Percentiles rank a stretch among this genome's conserved stretches.
Evolutionary conservation across 2,888 invertebrate genomes (phyloP).

Genomic region (Artemia sp.): DNA sequence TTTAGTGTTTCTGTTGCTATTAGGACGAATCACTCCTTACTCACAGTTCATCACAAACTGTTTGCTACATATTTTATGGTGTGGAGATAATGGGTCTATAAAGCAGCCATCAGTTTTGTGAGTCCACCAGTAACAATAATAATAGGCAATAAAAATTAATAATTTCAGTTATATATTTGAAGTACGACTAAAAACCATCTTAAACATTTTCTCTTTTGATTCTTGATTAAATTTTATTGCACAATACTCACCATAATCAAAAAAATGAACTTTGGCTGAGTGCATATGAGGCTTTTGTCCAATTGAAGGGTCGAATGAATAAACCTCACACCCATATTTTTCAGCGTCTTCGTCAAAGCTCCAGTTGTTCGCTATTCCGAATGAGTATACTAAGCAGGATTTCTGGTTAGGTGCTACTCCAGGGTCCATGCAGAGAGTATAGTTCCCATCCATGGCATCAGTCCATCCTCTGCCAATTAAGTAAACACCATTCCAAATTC

Average conservation of each 20-base stretch:
- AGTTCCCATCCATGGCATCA: not conserved
- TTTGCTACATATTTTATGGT: no score
- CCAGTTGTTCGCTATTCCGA: not conserved
- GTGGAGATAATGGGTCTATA: no score
- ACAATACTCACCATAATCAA: not conserved
- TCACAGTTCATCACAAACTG: no score
- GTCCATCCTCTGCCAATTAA: not conserved
- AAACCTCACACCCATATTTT: not conserved
- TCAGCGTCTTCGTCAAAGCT: conserved; percentile 2
- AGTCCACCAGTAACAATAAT: no score
- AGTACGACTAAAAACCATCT: no score
- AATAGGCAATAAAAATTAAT: no score
- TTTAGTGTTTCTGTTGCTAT: no score
- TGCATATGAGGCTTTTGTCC: not conserved
- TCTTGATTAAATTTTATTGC: no score
- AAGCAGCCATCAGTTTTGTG: no score
- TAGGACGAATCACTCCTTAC: no score
- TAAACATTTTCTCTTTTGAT: no score
- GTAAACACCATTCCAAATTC: not conserved
- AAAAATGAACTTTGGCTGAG: not conserved
- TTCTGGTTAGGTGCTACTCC: not conserved
- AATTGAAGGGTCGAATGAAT: conserved; percentile 2
- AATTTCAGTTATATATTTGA: no score
- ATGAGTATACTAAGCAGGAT: not conserved
- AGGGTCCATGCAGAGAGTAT: not conserved